Base-by-base conservation (phyloP, 2,888 invertebrate genomes). In the Caenorhabditis japonica region DNA sequence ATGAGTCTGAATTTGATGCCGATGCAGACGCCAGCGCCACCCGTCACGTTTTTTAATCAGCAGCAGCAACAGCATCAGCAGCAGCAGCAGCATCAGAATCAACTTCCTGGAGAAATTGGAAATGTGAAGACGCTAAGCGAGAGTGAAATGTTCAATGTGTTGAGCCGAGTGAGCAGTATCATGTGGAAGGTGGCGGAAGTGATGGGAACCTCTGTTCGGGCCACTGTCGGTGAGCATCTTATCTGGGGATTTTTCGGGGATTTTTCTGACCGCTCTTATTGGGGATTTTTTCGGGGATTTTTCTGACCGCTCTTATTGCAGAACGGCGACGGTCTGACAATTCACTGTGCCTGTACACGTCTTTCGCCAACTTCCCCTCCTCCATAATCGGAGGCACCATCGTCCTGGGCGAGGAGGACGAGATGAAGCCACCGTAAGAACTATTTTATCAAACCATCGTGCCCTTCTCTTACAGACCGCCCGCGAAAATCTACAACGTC, bases 401-500 rank as follows among this genome's bases (percentile, higher is more conserved):
- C 12, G 27, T 19, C 0, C 38, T 70, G 1, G 21, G 47, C 3
- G 55, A 41, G 7, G 52, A 49, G 12, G 27, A 17, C 12, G 4
- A 8, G 3, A 30, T 15, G 19, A 58, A 52, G 5, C 52, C 49
- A 25, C 43, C 39, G 52, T 56, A 46, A 27, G 58, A n/a, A n/a
- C n/a, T n/a, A n/a, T n/a, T n/a, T n/a, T n/a, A n/a, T n/a, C n/a
- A n/a, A n/a, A n/a, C n/a, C n/a, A n/a, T n/a, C n/a, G n/a, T n/a
- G n/a, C n/a, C n/a, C n/a, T n/a, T n/a, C n/a, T n/a, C 1, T 34
- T 69, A 23, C 41, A 69, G 69, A 12, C 41, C 69, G 1, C 61
- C 62, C 0, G 4, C 41, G 15, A 23, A 19, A 8, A 33, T 62
- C 7, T 71, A 30, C 34, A 47, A 58, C 0, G 38, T 36, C 2